Evolutionary conservation across 2,797 vertebrate species (phyloP).

Genomic region (Eulemur albifrons): DNA sequence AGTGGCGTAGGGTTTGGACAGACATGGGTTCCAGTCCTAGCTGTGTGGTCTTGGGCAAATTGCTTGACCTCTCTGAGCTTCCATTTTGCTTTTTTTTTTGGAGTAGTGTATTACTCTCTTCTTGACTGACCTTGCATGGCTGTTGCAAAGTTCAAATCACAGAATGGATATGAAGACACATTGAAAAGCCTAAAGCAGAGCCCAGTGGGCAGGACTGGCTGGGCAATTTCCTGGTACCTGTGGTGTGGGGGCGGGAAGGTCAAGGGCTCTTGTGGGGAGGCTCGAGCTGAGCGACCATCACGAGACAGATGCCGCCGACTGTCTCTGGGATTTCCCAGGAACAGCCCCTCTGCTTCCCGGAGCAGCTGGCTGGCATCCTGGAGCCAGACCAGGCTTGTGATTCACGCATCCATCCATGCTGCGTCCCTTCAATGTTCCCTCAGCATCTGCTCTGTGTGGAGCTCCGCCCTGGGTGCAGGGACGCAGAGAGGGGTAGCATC

Average conservation of each 20-base stretch:
- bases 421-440: not conserved
- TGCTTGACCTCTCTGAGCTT: not conserved
- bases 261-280: not conserved
- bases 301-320: not conserved
- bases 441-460: not conserved
- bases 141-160: not conserved
- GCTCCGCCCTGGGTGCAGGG: not conserved
- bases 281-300: rapidly evolving
- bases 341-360: not conserved
- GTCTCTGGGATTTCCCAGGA: not conserved
- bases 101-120: not conserved
- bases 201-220: rapidly evolving
- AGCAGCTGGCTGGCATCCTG: not conserved
- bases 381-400: not conserved
- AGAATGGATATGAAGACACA: not conserved
- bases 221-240: rapidly evolving
- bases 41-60: not conserved
- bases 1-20: not conserved
- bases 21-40: not conserved
- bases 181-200: rapidly evolving
- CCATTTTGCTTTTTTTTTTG: not conserved
- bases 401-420: rapidly evolving
- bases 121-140: not conserved
- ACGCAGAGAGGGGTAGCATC: not conserved
- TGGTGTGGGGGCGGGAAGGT: not conserved